Conservation (phyloP, 2,797 vertebrate genomes). For the Neosilurus mollespiculum region DNA sequence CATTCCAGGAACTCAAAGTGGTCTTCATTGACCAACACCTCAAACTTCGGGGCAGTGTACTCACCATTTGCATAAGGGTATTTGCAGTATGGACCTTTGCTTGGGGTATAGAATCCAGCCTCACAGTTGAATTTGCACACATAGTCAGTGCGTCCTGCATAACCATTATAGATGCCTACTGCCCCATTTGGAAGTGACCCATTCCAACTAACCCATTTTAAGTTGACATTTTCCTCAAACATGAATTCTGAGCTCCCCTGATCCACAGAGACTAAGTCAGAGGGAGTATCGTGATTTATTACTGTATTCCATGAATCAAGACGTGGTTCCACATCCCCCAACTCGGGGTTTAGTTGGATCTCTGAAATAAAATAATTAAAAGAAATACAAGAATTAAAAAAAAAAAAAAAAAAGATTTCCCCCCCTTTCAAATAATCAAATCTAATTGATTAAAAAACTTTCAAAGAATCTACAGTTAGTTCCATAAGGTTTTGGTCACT, state of each 20-base stretch:
- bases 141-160: slow-evolving; percentile 68
- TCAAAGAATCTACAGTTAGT: too few relatives aligned
- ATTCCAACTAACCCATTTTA: slow-evolving; percentile 69
- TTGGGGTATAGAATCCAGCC: slow-evolving; percentile 71
- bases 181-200: slow-evolving; percentile 67
- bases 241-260: slow-evolving; percentile 49
- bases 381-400: background rate
- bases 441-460: too few relatives aligned
- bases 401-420: too few relatives aligned
- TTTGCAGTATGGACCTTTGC: slow-evolving; percentile 70
- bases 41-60: slow-evolving; percentile 64
- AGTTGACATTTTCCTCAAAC: slow-evolving; percentile 70
- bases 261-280: slow-evolving; percentile 53
- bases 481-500: too few relatives aligned
- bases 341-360: slow-evolving; percentile 66
- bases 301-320: slow-evolving; percentile 25
- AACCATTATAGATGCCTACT: slow-evolving; percentile 69
- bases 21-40: slow-evolving; percentile 75
- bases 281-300: slow-evolving; percentile 52
- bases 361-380: slow-evolving; percentile 56
- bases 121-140: slow-evolving; percentile 72
- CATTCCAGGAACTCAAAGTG: slow-evolving; percentile 75
- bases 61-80: slow-evolving; percentile 71
- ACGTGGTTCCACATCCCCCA: slow-evolving; percentile 61
- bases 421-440: background rate